A percentile compares a stretch with the other conserved stretches of the same genome.
Conservation (phyloP, 2,888 invertebrate species). For the Chydorus sphaericus region DNA sequence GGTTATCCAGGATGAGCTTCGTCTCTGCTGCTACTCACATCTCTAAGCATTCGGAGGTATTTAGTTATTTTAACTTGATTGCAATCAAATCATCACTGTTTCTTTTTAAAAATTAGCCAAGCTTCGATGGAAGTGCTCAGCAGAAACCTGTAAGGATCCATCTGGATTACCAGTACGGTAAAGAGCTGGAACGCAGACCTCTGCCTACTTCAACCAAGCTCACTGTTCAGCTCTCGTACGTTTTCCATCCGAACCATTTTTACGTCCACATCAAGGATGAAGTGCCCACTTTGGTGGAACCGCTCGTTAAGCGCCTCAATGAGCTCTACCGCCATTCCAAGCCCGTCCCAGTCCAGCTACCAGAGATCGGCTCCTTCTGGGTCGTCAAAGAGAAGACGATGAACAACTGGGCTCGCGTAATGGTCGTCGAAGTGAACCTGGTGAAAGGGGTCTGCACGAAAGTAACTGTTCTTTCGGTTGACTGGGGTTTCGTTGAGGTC, state of each 20-base stretch:
- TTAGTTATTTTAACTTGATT: too few relatives aligned
- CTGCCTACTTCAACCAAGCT: not conserved
- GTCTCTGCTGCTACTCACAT: too few relatives aligned
- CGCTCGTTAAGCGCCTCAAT: not conserved
- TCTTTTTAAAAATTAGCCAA: too few relatives aligned
- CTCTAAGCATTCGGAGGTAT: too few relatives aligned
- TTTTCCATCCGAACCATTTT: not conserved
- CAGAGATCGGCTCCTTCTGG: slow-evolving; percentile 3
- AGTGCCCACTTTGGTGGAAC: not conserved
- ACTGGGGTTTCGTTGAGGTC: not conserved
- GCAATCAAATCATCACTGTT: too few relatives aligned
- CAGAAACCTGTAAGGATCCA: too few relatives aligned
- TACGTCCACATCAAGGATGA: slow-evolving; percentile 3
- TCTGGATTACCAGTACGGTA: not conserved
- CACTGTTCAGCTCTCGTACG: not conserved
- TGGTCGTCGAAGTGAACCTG: not conserved
- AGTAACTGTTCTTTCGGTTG: slow-evolving; percentile 6
- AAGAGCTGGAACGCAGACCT: not conserved
- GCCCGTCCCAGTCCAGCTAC: not conserved
- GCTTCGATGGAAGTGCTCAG: too few relatives aligned
- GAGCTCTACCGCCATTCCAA: not conserved
- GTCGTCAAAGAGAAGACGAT: not conserved
- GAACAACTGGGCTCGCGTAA: not conserved
- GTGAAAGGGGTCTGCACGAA: too few relatives aligned
- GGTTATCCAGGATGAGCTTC: too few relatives aligned